Base-by-base conservation (phyloP, 2,113 vertebrate genomes). In the Brachypteracias leptosomus region DNA sequence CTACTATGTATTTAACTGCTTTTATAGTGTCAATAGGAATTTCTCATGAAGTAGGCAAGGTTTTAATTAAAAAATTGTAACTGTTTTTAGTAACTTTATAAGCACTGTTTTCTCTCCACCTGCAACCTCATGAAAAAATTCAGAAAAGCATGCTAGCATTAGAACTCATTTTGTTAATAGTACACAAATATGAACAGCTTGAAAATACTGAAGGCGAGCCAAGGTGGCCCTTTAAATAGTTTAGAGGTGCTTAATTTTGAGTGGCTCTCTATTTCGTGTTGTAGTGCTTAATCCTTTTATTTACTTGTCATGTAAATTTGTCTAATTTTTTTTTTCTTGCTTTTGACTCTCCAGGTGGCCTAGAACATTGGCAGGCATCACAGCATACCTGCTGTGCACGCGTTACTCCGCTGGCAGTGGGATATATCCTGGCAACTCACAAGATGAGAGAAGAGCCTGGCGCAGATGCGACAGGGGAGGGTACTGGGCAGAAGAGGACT, bases 331-430 rank as follows among this genome's bases (percentile, higher is more conserved):
- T 72, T 40, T 55, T 89, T 3, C 55, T 63, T 70, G 20, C 62
- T 80, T 96, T 72, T 63, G 2, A 79, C 93, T 96, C 92, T 70
- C 36, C 95, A 99, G 99, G 96, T 99, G 99, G 99, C 99, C 99
- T 25, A 98, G 99, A 58, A 99, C 99, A 3, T 89, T 99, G 97
- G 99, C 99, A 7, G 99, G 99, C 95, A 99, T 99, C 88, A 99
- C 98, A 20, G 98, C 99, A 0, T 98, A 99, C 95, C 98, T 99
- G 63, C 98, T 99, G 88, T 99, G 99, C 65, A 98, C 98, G 35
- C 98, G 98, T 19, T 98, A 99, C 10, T 98, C 98, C 5, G 98
- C 98, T 0, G 98, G 98, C 72, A 98, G 98, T 13, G 98, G 98
- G 40, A 98, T 98, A 67, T 99, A 99, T 89, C 98, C 98, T 1